Evolutionary conservation across 35 echinoderm and acorn worm genomes (phyloP).

Genomic region (Ophioderma brevispina): DNA sequence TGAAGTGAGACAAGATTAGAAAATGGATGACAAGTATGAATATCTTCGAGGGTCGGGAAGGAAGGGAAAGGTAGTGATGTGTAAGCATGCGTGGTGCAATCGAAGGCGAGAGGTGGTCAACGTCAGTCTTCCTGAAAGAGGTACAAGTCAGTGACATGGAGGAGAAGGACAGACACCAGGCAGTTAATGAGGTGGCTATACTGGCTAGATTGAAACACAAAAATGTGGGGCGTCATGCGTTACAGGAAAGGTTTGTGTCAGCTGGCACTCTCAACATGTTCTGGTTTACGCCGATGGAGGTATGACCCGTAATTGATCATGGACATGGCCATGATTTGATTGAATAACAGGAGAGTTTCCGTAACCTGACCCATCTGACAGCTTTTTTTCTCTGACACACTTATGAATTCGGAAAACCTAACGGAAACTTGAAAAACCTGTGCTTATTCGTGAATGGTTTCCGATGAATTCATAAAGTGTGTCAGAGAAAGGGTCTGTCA

Average conservation of each 20-base stretch:
- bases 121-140: slow-evolving; percentile 85
- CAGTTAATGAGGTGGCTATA: slow-evolving; percentile 90
- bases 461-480: too few species aligned
- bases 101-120: slow-evolving; percentile 49
- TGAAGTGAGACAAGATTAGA: too few species aligned
- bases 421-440: too few species aligned
- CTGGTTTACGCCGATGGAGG: slow-evolving; percentile 92
- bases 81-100: slow-evolving; percentile 77
- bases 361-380: too few species aligned
- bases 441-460: too few species aligned
- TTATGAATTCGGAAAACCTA: too few species aligned
- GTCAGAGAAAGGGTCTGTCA: too few species aligned
- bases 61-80: slow-evolving; percentile 80
- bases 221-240: slow-evolving; percentile 83
- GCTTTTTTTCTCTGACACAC: too few species aligned
- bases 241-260: slow-evolving; percentile 61
- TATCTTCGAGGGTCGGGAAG: slow-evolving; percentile 40
- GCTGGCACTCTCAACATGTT: slow-evolving; percentile 47
- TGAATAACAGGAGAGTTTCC: too few species aligned
- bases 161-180: slow-evolving; percentile 69
- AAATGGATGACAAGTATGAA: slow-evolving; percentile 36
- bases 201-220: slow-evolving; percentile 82
- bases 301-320: too few species aligned
- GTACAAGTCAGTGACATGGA: slow-evolving; percentile 63
- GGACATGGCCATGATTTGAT: too few species aligned